These are phyloP conservation scores for Ophonus ardosiacus DNA, from an alignment of 2,888 invertebrate genomes.

Conservation along the genomic window DNA sequence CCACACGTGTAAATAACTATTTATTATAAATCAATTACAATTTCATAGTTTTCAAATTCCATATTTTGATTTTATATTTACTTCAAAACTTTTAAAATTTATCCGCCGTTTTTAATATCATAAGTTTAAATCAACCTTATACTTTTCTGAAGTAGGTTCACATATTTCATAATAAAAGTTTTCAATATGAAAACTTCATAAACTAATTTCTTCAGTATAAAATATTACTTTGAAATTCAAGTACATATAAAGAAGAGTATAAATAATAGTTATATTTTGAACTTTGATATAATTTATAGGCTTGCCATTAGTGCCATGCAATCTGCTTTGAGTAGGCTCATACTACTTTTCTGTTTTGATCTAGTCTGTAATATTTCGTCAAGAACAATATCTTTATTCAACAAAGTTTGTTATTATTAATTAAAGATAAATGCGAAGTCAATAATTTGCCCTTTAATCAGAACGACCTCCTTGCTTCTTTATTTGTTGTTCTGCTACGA, in stretches of 20 bases:
- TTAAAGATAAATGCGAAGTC: not conserved
- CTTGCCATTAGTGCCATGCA: not conserved
- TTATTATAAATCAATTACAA: not conserved
- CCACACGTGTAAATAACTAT: no score
- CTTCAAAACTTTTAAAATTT: not conserved
- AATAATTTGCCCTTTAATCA: not conserved
- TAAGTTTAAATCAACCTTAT: not conserved
- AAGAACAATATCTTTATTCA: not conserved
- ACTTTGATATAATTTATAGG: not conserved
- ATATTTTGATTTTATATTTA: not conserved
- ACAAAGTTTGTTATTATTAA: not conserved
- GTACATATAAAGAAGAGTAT: not conserved
- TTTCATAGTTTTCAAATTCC: not conserved
- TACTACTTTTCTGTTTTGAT: not conserved
- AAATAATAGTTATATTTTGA: not conserved
- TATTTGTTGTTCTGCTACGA: not conserved
- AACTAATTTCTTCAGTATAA: not conserved
- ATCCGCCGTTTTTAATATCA: not conserved
- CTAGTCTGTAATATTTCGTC: not conserved
- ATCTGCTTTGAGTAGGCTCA: not conserved
- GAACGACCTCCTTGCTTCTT: not conserved
- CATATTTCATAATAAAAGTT: no score
- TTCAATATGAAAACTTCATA: not conserved
- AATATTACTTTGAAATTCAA: not conserved
- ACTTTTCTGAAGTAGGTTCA: no score